A percentile compares a stretch with the other conserved stretches of the same genome.
These are phyloP conservation scores for Tyrannus savana DNA, from an alignment of 2,113 vertebrate species.

Conservation along the genomic window DNA sequence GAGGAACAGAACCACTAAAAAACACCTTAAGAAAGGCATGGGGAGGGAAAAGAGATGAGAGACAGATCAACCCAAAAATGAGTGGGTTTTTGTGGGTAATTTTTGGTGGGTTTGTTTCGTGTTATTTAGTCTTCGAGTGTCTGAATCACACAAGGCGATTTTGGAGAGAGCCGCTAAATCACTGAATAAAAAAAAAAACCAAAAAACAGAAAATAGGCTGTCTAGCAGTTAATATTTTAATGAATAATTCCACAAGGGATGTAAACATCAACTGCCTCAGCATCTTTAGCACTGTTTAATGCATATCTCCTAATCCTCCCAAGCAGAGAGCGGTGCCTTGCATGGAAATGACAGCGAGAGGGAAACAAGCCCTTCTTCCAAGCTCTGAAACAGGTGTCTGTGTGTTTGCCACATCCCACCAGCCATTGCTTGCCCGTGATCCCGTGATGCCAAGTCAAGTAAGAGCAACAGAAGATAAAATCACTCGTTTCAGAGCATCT, in stretches of 20 bases:
- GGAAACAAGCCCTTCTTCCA: background rate
- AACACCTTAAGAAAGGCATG: background rate
- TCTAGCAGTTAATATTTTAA: constrained; percentile 45
- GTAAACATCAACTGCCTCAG: constrained; percentile 11
- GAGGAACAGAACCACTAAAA: background rate
- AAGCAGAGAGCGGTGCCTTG: background rate
- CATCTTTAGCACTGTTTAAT: constrained; percentile 29
- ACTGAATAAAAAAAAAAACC: background rate
- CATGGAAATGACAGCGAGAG: background rate
- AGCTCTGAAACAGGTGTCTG: background rate
- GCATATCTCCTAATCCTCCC: background rate
- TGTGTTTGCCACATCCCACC: background rate
- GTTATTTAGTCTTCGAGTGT: background rate
- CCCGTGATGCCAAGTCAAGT: background rate
- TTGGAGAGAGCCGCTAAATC: background rate
- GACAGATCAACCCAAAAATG: background rate
- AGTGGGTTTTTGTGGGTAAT: background rate
- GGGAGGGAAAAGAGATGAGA: background rate
- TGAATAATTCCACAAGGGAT: background rate
- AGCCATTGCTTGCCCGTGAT: background rate
- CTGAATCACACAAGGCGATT: background rate
- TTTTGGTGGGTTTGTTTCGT: background rate
- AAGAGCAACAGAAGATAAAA: background rate
- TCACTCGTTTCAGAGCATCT: background rate
- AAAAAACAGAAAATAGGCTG: background rate